These are phyloP conservation scores for Drosophila suboccidentalis DNA, from an alignment of 2,888 invertebrate species.

Conservation along the genomic window DNA sequence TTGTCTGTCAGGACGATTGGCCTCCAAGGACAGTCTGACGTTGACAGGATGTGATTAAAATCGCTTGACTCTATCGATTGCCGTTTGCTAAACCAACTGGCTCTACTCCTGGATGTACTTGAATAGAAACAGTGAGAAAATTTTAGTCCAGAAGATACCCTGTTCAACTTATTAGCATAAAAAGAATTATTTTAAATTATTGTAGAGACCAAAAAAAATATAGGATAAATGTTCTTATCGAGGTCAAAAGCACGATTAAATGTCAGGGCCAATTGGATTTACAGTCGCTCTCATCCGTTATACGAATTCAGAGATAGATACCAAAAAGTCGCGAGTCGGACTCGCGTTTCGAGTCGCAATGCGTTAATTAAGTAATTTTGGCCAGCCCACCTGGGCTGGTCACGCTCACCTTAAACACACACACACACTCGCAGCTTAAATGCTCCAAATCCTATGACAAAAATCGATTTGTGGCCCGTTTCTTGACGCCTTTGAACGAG, in stretches of 20 bases:
- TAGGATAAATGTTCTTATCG: neutral
- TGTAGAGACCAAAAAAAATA: neutral
- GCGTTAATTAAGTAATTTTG: constrained; percentile 72
- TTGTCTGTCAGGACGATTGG: constrained; percentile 22
- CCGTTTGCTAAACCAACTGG: constrained; percentile 7
- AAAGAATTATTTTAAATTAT: neutral
- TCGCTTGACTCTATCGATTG: constrained; percentile 44
- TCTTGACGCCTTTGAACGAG: constrained; percentile 21
- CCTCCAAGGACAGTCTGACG: constrained; percentile 17
- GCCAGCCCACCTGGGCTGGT: constrained; percentile 39
- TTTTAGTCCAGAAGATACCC: neutral
- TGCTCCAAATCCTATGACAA: constrained; percentile 26
- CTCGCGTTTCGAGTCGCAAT: constrained; percentile 38
- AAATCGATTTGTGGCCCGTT: constrained; percentile 59
- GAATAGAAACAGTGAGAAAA: neutral
- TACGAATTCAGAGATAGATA: constrained; percentile 25
- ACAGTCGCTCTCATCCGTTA: constrained; percentile 4
- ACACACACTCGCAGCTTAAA: constrained; percentile 5
- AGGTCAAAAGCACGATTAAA: constrained; percentile 17
- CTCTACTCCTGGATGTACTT: neutral
- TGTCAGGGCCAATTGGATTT: constrained; percentile 31
- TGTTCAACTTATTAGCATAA: neutral
- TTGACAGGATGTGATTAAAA: constrained; percentile 40
- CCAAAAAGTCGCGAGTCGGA: neutral
- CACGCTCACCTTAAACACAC: constrained; percentile 53